Conservation (phyloP, 2,888 invertebrate genomes). For the Euzophera pinguis region DNA sequence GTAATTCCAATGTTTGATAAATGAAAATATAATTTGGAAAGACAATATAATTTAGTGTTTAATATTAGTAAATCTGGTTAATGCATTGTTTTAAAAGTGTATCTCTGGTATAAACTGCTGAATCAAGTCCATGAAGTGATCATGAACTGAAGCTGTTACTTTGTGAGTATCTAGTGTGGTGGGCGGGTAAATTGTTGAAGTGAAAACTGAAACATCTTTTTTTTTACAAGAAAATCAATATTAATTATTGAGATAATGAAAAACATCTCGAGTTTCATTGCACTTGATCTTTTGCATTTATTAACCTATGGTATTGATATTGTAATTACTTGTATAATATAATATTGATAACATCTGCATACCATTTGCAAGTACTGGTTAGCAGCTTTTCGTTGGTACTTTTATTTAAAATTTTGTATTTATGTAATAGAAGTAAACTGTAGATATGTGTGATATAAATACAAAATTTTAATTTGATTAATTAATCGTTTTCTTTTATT, state of each 20-base stretch:
- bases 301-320: slow-evolving; percentile 80
- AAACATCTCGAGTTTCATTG: slow-evolving; percentile 68
- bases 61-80: slow-evolving; percentile 77
- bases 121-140: slow-evolving; percentile 59
- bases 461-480: slow-evolving; percentile 78
- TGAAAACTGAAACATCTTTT: slow-evolving; percentile 46
- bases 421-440: slow-evolving; percentile 79
- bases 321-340: slow-evolving; percentile 80
- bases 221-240: slow-evolving; percentile 62
- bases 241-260: slow-evolving; percentile 54
- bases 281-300: slow-evolving; percentile 81
- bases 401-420: slow-evolving; percentile 79
- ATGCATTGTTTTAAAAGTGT: slow-evolving; percentile 77
- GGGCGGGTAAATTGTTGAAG: slow-evolving; percentile 54
- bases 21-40: slow-evolving; percentile 70
- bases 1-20: slow-evolving; percentile 63
- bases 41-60: slow-evolving; percentile 80
- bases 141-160: slow-evolving; percentile 53
- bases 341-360: slow-evolving; percentile 73
- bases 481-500: slow-evolving; percentile 73
- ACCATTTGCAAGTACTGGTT: slow-evolving; percentile 76
- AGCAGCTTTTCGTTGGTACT: slow-evolving; percentile 76
- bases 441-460: slow-evolving; percentile 80
- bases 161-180: slow-evolving; percentile 46
- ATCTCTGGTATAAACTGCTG: slow-evolving; percentile 67